Base-by-base conservation (phyloP, 2,888 invertebrate genomes). In the Phortica magna region DNA sequence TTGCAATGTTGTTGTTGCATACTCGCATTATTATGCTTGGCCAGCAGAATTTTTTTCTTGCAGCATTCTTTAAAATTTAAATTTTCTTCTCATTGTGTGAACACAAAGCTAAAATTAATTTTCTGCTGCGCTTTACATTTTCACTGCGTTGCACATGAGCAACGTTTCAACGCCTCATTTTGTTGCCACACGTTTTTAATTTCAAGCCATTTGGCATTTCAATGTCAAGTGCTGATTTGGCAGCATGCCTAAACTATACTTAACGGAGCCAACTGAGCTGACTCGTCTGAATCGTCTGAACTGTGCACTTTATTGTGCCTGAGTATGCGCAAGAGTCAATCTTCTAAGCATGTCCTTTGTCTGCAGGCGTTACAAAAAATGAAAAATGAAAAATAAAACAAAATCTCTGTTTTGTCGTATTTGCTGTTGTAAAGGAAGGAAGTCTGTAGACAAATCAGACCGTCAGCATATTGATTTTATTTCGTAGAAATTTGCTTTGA, bases 221-320 rank as follows among this genome's bases (percentile, higher is more conserved):
- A 71, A 55, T 71, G 70, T 71, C 70, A 71, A 71, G 70, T 71
- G 55, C 55, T 55, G 14, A 31, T 53, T 71, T 71, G 70, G 70
- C 70, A 71, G 53, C 53, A 55, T 71, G 70, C 70, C 70, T 31
- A 41, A 41, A 41, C 41, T 31, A 65, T 39, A 41, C 65, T 65
- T 39, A 41, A 14, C 65, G 12, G 39, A 41, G 65, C 65, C 39
- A 65, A 65, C 31, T 65, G 19, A 9, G 41, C 17, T 59, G 9
- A 61, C 10, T 19, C 19, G 19, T n/a, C n/a, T n/a, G 19, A 10
- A 59, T 9, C 59, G 9, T 17, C 19, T 12, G 14, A 65, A 41
- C n/a, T 39, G 14, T 7, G 41, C n/a, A n/a, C 65, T 14, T 41
- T 39, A 7, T 7, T n/a, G 41, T 41, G 65, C 41, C 65, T 42